Evolutionary conservation across 2,797 vertebrate genomes (phyloP), one percentile per base, ranked within the genome.

Genomic region (Limnodromus scolopaceus): DNA sequence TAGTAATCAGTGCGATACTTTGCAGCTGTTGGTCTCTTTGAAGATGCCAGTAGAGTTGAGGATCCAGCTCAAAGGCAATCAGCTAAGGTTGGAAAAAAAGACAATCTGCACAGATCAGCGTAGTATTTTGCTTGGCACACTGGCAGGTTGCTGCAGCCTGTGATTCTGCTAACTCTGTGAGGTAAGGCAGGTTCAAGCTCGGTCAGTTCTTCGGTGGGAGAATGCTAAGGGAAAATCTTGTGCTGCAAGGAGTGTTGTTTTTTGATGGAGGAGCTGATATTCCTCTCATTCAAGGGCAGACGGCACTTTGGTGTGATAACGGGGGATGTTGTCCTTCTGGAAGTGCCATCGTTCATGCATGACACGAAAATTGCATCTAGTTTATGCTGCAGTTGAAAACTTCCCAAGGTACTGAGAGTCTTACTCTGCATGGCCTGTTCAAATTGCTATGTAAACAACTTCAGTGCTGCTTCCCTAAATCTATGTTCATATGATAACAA

Each of bases 381-480:
- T 84, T 89, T 78, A 66, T 61, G 76, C 69, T 71, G 84, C 65
- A 75, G 45, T 68, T 92, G 65, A 86, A 86, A 94, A 95, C 72
- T 88, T 94, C 54, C 53, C 75, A 94, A 77, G 79, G 65, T 58
- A 55, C 75, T 14, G 36, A 41, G 60, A 77, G n/a, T 76, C 66
- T 88, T 76, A 64, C 2, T 84, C 74, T 91, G 74, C 43, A 10
- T 22, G 57, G 81, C 65, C 84, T 91, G 48, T 34, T 87, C 53
- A 69, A 76, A 89, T 89, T 94, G 93, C 75, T 60, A 39, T 36
- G 48, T 89, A 77, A 93, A 94, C 88, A 92, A 34, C 39, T 76
- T 82, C 70, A 66, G 45, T 55, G 70, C 86, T 87, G 77, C 88
- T 61, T 81, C 68, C 51, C 63, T 92, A 94, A 93, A 89, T 91